These are phyloP conservation scores for Xylota segnis DNA, from an alignment of 2,888 invertebrate species.

Conservation along the genomic window DNA sequence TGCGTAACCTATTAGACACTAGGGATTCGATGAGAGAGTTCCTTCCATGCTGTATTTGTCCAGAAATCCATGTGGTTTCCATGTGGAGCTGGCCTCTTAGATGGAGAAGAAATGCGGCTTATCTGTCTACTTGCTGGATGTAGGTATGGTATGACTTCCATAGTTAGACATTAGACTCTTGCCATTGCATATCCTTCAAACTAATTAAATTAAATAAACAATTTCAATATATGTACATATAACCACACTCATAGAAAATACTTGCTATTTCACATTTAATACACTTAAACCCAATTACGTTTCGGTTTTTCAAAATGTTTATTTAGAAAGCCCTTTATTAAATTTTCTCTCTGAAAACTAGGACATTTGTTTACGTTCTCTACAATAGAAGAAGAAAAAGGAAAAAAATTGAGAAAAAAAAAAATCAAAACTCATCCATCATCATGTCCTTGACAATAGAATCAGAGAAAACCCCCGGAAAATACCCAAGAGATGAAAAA, in stretches of 20 bases:
- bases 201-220: neutral
- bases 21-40: no score
- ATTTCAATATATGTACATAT: no score
- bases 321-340: constrained; percentile 18
- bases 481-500: constrained; percentile 55
- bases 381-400: constrained; percentile 6
- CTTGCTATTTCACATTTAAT: constrained; percentile 14
- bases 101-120: no score
- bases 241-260: neutral
- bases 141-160: neutral
- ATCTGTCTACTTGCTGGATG: no score
- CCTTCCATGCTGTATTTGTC: no score
- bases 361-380: constrained; percentile 22
- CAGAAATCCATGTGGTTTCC: no score
- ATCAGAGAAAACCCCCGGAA: constrained; percentile 37
- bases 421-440: constrained; percentile 66
- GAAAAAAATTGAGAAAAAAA: neutral
- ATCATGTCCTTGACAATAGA: constrained; percentile 63
- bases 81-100: no score
- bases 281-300: neutral
- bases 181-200: no score
- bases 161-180: no score
- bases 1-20: no score
- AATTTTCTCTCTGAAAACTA: constrained; percentile 36
- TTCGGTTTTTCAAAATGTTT: constrained; percentile 2